Percentiles rank a stretch among this genome's conserved stretches.
Conservation (phyloP, 2,888 invertebrate genomes). For the Chydorus sphaericus region DNA sequence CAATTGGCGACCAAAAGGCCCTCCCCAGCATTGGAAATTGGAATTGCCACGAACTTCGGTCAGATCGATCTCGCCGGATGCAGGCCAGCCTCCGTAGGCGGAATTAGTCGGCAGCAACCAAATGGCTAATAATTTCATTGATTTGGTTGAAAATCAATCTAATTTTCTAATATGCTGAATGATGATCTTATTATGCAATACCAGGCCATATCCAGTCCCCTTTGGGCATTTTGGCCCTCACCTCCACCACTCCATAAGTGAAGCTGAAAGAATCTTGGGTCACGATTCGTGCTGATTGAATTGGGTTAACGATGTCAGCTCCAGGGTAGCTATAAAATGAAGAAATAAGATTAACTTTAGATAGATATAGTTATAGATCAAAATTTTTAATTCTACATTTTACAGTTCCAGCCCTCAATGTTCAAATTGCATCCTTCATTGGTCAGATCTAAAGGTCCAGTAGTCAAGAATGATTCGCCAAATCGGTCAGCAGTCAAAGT, state of each 20-base stretch:
- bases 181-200: not conserved
- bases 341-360: not conserved
- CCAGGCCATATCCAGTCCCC: slow-evolving; percentile 29
- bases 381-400: not conserved
- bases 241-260: slow-evolving; percentile 25
- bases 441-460: slow-evolving; percentile 18
- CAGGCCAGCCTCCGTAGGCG: slow-evolving; percentile 28
- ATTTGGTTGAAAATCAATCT: no score
- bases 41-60: slow-evolving; percentile 28
- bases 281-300: slow-evolving; percentile 25
- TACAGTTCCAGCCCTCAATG: slow-evolving; percentile 19
- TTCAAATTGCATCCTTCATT: no score
- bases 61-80: slow-evolving; percentile 31
- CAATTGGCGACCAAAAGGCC: not conserved
- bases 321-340: slow-evolving; percentile 8
- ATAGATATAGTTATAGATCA: not conserved
- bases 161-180: not conserved
- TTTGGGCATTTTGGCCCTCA: slow-evolving; percentile 25
- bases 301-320: slow-evolving; percentile 23
- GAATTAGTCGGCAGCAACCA: slow-evolving; percentile 27
- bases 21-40: slow-evolving; percentile 17
- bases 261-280: slow-evolving; percentile 22
- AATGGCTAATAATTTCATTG: slow-evolving; percentile 20
- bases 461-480: slow-evolving; percentile 20
- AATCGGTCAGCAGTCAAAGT: slow-evolving; percentile 21